phyloP scores from a whole-genome alignment of 1,140 invertebrate genomes.

The Atta texana region DNA sequence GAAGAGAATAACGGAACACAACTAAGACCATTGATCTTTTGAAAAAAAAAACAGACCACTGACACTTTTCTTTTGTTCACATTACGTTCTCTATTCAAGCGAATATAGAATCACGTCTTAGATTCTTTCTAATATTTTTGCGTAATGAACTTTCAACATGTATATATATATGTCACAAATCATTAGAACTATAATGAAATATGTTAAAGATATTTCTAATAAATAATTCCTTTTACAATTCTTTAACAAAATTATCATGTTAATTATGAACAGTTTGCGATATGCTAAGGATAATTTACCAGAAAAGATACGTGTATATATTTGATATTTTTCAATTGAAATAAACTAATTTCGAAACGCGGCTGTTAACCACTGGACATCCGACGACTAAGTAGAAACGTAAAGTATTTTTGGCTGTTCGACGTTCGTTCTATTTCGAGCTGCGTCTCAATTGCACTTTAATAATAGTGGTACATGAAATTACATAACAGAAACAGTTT shows the following conservation, averaged over 20 bases:
- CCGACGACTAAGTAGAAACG: constrained; percentile 72
- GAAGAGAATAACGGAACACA: background rate
- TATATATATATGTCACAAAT: background rate
- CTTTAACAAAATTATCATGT: background rate
- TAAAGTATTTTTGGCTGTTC: constrained; percentile 80
- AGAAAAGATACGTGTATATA: background rate
- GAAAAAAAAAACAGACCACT: background rate
- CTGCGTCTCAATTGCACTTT: constrained; percentile 30
- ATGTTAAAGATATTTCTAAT: background rate
- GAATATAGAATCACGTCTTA: background rate
- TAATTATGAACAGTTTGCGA: background rate
- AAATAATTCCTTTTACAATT: background rate
- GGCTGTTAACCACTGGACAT: constrained; percentile 63
- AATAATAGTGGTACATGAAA: constrained; percentile 14
- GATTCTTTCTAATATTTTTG: background rate
- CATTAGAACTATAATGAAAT: background rate
- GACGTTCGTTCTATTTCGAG: constrained; percentile 79
- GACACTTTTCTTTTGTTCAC: background rate
- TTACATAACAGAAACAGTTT: background rate
- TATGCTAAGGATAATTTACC: constrained; percentile 5
- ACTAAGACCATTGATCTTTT: background rate
- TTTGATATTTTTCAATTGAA: background rate
- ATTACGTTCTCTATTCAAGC: background rate
- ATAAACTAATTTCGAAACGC: constrained; percentile 28
- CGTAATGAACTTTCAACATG: background rate